Evolutionary conservation across 2,888 invertebrate species (phyloP), one percentile per base, ranked within the genome.

Genomic region (Andrena trimmerana): DNA sequence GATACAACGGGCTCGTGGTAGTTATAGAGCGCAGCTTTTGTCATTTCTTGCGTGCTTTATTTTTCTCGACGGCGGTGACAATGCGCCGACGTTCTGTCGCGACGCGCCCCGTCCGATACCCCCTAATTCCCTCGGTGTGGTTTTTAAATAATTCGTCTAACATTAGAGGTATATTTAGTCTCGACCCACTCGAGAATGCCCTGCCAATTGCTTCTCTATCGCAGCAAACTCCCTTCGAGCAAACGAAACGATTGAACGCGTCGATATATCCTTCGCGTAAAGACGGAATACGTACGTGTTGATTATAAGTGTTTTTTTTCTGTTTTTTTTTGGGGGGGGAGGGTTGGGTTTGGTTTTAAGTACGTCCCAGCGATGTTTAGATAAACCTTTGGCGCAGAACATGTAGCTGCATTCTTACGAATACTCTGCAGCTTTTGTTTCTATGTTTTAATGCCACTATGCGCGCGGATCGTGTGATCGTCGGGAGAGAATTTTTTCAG

Each of bases 141-240:
- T 65, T 70, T 54, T 63, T 48, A 42, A 54, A 52, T 78, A 70
- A 73, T 79, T 70, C 71, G 69, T 24, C 66, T 80, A 81, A 75
- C 52, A 72, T 71, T 78, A 84, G 74, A 84, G 86, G 77, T 87
- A 86, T 84, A 71, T 86, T 87, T 87, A 86, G 86, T 81, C 87
- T 87, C 84, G 87, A 86, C 80, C 78, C 84, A 59, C 79, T 87
- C 87, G 87, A 87, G 87, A 84, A 80, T 81, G 78, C 80, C 83
- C 70, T 66, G 79, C 50, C 80, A 77, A 79, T 71, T 78, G 69
- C 63, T 77, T 80, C 48, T 70, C 54, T 57, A 63, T 75, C 59
- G 62, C 67, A 66, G 42, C 60, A 59, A 74, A 31, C 63, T 65
- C 71, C 60, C 24, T 62, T 52, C 74, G 78, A 78, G 68, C 60